These are phyloP conservation scores for Mus minutoides DNA, from an alignment of 2,797 vertebrate genomes.

Conservation along the genomic window DNA sequence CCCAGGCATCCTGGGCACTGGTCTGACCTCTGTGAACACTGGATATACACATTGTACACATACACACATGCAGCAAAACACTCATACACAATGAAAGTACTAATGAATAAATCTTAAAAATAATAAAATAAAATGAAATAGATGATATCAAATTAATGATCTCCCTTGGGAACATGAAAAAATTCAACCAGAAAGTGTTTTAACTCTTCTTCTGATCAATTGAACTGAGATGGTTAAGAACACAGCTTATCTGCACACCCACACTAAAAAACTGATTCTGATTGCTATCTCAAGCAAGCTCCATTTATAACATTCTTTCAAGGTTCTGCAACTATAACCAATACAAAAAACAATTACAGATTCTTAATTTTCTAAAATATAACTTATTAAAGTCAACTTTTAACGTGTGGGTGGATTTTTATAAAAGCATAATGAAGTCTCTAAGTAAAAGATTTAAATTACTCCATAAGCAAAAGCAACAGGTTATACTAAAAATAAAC, in stretches of 20 bases:
- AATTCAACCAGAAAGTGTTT: neutral
- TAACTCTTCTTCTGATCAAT: neutral
- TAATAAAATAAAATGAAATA: neutral
- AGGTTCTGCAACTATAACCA: neutral
- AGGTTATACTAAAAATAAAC: neutral
- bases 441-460: neutral
- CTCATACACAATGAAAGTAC: neutral
- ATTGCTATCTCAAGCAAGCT: neutral
- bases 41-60: neutral
- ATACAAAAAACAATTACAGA: neutral
- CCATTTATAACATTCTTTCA: neutral
- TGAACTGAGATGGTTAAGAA: neutral
- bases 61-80: neutral
- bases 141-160: neutral
- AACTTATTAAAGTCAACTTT: conserved; percentile 20
- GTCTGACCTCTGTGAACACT: neutral
- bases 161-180: neutral
- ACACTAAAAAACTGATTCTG: neutral
- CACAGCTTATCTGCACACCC: neutral
- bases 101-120: neutral
- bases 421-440: neutral
- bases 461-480: neutral
- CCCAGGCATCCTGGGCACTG: neutral
- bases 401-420: neutral
- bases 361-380: neutral